Evolutionary conservation across 1,140 invertebrate species (phyloP), one percentile per base, ranked within the genome.

Genomic region (Pentalonia nigronervosa): DNA sequence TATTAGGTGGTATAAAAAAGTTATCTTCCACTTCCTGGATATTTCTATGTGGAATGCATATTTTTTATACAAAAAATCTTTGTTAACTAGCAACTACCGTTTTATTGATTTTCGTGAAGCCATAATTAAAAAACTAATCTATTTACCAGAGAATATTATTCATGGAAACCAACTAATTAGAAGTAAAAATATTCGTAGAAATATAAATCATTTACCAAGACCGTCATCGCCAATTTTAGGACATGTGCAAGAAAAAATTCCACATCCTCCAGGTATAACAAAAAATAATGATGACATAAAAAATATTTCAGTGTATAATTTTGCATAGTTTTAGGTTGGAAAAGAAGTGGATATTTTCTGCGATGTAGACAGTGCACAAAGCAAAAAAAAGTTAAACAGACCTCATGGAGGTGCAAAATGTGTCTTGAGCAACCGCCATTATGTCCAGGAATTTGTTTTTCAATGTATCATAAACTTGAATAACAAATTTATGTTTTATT

Each of bases 81-180:
- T 20, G 17, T 83, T 17, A 83, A 83, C 20, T 21, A 83, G n/a
- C 34, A 83, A 83, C 34, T 83, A 36, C 34, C 34, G 81, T 83
- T 83, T 36, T 36, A 34, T 83, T 36, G 34, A 34, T 34, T 83
- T 83, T 36, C 34, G 34, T 67, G 25, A 30, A 67, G 60, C 8
- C 7, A n/a, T 67, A 67, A n/a, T 67, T 30, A 7, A 30, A n/a
- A 67, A 67, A 67, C 60, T 67, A 11, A 9, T 67, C 11, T n/a
- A 76, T 76, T 76, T 76, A 76, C 30, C 60, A n/a, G 60, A 76
- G 11, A 76, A 76, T 14, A 76, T 76, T 76, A n/a, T 76, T 76
- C 60, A 76, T 76, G 60, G 60, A 30, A 76, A n/a, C n/a, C 60
- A 76, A 76, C n/a, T 76, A 76, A 76, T 76, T n/a, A 76, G n/a